Evolutionary conservation across 2,888 invertebrate species (phyloP).

Genomic region (Diarsia mendica): DNA sequence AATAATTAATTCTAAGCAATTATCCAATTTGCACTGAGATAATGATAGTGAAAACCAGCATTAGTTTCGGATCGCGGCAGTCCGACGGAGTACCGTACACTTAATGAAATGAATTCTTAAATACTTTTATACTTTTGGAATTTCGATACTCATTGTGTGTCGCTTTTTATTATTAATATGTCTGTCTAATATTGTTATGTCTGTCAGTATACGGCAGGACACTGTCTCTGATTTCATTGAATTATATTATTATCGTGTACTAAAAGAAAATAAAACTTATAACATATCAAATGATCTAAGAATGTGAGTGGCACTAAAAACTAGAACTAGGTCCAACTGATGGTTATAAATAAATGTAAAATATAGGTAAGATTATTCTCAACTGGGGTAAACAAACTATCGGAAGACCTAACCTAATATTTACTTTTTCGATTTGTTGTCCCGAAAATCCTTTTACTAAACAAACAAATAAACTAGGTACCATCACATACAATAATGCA

Average conservation of each 20-base stretch:
- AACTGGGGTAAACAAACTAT: neutral
- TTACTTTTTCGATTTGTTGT: neutral
- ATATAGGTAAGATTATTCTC: neutral
- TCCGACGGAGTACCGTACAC: no score
- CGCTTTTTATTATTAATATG: no score
- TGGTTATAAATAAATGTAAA: neutral
- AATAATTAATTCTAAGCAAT: slow-evolving; percentile 40
- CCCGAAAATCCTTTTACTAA: neutral
- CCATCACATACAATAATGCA: no score
- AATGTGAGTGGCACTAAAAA: neutral
- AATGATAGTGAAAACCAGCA: no score
- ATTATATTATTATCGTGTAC: neutral
- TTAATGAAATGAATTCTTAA: neutral
- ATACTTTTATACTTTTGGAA: neutral
- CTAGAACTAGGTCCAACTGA: neutral
- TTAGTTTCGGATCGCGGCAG: no score
- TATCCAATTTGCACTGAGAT: slow-evolving; percentile 28
- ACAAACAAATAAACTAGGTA: slow-evolving; percentile 11
- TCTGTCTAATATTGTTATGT: neutral
- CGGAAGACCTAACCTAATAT: neutral
- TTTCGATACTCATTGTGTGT: neutral
- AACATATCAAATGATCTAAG: neutral
- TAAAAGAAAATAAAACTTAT: neutral
- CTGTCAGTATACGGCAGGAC: neutral
- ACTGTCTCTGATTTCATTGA: neutral